Conservation (phyloP, 2,888 invertebrate species). For the Epicampocera succincta region DNA sequence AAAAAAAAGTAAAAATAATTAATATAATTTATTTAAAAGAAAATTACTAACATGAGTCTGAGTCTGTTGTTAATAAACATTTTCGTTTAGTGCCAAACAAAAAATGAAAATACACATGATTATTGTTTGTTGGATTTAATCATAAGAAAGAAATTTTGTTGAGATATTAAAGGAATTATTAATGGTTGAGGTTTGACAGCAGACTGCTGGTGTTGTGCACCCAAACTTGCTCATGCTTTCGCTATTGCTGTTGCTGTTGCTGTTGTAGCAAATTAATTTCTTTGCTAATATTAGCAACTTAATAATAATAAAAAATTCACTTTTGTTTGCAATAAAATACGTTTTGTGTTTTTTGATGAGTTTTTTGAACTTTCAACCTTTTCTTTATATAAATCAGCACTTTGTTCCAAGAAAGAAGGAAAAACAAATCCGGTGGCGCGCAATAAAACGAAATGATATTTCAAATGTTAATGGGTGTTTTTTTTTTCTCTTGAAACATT, state of each 20-base stretch:
- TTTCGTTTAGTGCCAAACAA: constrained; percentile 7
- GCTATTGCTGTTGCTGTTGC: neutral
- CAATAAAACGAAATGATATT: constrained; percentile 31
- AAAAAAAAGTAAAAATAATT: constrained; percentile 13
- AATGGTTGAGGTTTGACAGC: constrained; percentile 6
- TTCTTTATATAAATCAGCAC: constrained; percentile 7
- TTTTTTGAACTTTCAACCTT: constrained; percentile 63
- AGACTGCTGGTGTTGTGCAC: neutral
- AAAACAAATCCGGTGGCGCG: neutral
- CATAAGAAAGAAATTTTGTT: neutral
- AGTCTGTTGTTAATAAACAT: constrained; percentile 42
- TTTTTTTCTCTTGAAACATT: constrained; percentile 12
- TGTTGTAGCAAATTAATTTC: constrained; percentile 49
- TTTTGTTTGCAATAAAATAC: constrained; percentile 9
- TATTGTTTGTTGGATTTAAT: constrained; percentile 19
- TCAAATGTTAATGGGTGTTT: neutral
- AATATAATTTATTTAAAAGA: constrained; percentile 31
- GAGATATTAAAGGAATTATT: neutral
- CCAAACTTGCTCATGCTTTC: neutral
- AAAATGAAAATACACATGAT: constrained; percentile 18
- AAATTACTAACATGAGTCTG: constrained; percentile 44
- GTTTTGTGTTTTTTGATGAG: constrained; percentile 43
- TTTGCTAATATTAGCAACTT: constrained; percentile 9
- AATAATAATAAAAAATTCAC: neutral
- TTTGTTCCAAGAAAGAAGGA: constrained; percentile 1